A percentile compares a stretch with the other conserved stretches of the same genome.
Conservation (phyloP, 1,140 invertebrate species). For the Anoplophora glabripennis region DNA sequence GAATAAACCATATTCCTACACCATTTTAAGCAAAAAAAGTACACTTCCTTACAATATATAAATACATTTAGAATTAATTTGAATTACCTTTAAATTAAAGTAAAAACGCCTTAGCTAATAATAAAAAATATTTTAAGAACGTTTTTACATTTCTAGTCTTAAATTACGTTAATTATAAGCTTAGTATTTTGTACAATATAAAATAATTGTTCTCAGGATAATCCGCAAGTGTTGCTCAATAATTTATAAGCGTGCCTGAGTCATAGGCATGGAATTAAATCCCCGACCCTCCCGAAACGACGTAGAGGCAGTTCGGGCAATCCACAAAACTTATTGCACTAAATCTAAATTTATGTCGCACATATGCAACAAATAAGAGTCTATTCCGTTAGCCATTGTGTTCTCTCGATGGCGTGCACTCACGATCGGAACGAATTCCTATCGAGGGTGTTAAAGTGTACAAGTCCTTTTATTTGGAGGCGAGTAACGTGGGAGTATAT, state of each 20-base stretch:
- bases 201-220: too few relatives aligned
- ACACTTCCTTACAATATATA: too few relatives aligned
- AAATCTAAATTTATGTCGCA: constrained; percentile 10
- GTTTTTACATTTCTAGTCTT: too few relatives aligned
- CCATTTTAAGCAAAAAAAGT: too few relatives aligned
- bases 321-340: constrained; percentile 1
- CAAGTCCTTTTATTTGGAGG: neutral
- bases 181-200: too few relatives aligned
- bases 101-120: too few relatives aligned
- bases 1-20: too few relatives aligned
- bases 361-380: constrained; percentile 9
- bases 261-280: neutral
- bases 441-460: neutral
- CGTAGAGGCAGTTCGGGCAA: neutral
- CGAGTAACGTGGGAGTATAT: neutral
- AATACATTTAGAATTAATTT: too few relatives aligned
- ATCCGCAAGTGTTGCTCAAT: too few relatives aligned
- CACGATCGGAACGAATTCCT: constrained; percentile 7
- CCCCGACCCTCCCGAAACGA: neutral
- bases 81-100: too few relatives aligned
- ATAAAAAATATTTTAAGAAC: too few relatives aligned
- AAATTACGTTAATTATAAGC: too few relatives aligned
- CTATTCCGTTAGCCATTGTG: constrained; percentile 4
- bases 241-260: neutral
- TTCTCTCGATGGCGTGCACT: neutral